Evolutionary conservation across 2,797 vertebrate genomes (phyloP), one percentile per base, ranked within the genome.

Genomic region (Molossus molossus): DNA sequence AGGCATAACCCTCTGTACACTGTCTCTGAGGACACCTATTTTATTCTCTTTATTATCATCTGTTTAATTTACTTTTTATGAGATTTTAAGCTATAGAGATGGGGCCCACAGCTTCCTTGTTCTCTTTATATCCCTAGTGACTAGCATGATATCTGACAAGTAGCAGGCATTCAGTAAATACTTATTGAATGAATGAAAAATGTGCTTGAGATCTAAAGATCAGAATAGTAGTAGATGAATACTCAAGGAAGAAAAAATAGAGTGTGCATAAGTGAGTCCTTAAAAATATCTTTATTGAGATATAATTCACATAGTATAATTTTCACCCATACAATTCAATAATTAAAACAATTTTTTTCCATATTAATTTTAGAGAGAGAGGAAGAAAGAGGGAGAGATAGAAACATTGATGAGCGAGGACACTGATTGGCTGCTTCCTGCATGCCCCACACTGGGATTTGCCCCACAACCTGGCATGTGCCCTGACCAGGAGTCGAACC

Each of bases 151-250:
- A 40, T 76, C 86, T 94, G 55, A 55, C 3, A 62, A 75, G 37
- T n/a, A 85, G n/a, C 2, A 77, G 29, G 33, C 15, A 20, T 33
- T 90, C 33, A 60, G 4, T 85, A 81, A 87, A 45, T 76, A 84
- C 50, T 58, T 58, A 69, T 0, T 70, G 48, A 29, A 90, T 94
- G 18, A 79, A 76, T 55, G n/a, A 94, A 94, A 50, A 17, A 87
- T 15, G 18, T 27, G 10, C 11, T 94, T 83, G 48, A 25, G 9
- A 85, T 55, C 5, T 90, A 57, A 92, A 37, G 48, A 33, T 75
- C 20, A 65, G 55, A 93, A 70, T 3, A 79, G 48, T 5, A 45
- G 21, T 70, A 92, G 21, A 65, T 77, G 13, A 0, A 8, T 62
- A 55, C 20, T 84, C n/a, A 73, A 25, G 29, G 20, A 55, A 50